Evolutionary conservation across 2,113 vertebrate species (phyloP), one percentile per base, ranked within the genome.

Genomic region (Gopherus evgoodei): DNA sequence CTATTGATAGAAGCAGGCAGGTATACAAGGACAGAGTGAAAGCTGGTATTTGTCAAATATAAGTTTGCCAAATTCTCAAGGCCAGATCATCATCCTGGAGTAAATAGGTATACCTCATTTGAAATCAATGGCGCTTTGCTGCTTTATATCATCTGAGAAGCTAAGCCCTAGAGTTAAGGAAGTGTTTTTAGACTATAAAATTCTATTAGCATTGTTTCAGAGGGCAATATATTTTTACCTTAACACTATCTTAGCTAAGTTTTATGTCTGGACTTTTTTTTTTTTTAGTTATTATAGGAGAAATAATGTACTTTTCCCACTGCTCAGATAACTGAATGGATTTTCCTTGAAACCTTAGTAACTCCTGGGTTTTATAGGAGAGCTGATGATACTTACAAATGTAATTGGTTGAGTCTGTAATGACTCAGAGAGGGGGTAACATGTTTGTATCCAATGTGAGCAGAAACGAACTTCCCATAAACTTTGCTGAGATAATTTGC

Each of bases 41-140:
- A 19, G 27, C 0, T 87, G 35, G 5, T 86, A 27, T 65, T 24
- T 79, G n/a, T 57, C 78, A 81, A 56, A 83, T 27, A 83, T 93
- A 95, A 90, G 31, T 2, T 31, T n/a, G 56, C 1, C 52, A 50
- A 89, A 87, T 69, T 83, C 17, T 76, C 87, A 90, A 86, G 80
- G 11, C 6, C 69, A 42, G n/a, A 21, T 47, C 59, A 81, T 79
- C 75, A 83, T 0, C 0, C 19, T 12, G 11, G 11, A 56, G 4
- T 72, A 42, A 42, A 75, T 11, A 75, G 21, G 38, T 25, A 22
- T 25, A 75, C 38, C 38, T 25, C 24, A 78, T 56, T 72, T 80
- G 24, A 89, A 96, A 96, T 49, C 14, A 83, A 83, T 25, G 35
- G 82, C 54, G 11, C 52, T 52, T 27, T 96, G 90, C 81, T 42